Percentiles rank a stretch among this genome's conserved stretches.
Conservation (phyloP, 1,140 invertebrate genomes). For the Caenorhabditis brenneri region DNA sequence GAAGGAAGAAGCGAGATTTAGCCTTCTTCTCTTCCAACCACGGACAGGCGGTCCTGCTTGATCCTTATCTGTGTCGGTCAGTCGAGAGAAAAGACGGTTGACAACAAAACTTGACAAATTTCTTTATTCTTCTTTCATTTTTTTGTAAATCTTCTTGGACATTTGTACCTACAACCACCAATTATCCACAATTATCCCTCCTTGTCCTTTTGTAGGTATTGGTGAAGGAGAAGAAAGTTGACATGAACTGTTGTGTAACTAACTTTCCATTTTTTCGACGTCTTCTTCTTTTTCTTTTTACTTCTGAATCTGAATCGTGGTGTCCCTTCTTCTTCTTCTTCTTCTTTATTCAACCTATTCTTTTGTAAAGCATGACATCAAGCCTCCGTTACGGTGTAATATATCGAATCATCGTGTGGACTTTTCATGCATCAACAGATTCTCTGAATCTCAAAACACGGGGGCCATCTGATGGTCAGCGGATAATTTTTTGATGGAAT, state of each 20-base stretch:
- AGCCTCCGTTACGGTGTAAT: neutral
- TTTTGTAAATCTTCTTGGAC: neutral
- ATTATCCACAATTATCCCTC: conserved; percentile 11
- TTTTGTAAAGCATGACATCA: conserved; percentile 18
- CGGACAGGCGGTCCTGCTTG: neutral
- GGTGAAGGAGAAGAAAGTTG: neutral
- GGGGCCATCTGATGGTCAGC: conserved; percentile 8
- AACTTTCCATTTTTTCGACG: conserved; percentile 31
- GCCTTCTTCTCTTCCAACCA: neutral
- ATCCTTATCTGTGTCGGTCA: conserved; percentile 29
- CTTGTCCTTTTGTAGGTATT: neutral
- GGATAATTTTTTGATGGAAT: no score
- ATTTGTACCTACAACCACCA: neutral
- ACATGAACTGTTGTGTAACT: conserved; percentile 15
- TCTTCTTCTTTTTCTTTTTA: neutral
- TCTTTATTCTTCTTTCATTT: neutral
- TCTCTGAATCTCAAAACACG: neutral
- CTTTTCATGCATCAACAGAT: neutral
- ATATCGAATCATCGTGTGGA: neutral
- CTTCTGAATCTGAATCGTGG: neutral
- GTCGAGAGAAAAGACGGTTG: conserved; percentile 6
- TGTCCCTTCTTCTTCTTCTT: neutral
- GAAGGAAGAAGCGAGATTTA: neutral
- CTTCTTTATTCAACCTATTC: neutral
- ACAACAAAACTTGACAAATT: conserved; percentile 3